Evolutionary conservation across 2,888 invertebrate genomes (phyloP).

Genomic region (Escarpia spicata): DNA sequence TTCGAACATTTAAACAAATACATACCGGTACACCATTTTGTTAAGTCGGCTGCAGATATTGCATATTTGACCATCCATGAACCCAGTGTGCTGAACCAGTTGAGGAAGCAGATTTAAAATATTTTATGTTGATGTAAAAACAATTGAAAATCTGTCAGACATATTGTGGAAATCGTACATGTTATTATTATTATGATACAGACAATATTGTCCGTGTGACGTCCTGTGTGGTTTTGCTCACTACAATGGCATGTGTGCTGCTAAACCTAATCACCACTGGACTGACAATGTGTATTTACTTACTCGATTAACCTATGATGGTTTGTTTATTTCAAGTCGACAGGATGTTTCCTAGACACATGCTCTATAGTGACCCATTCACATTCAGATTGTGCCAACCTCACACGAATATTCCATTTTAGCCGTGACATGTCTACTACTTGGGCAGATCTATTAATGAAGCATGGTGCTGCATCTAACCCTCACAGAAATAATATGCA

Average conservation of each 20-base stretch:
- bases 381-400: neutral
- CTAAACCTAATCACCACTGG: neutral
- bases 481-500: too few relatives aligned
- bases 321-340: conserved; percentile 23
- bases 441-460: too few relatives aligned
- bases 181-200: too few relatives aligned
- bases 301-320: neutral
- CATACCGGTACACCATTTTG: too few relatives aligned
- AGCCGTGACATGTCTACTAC: too few relatives aligned
- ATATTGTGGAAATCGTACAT: neutral
- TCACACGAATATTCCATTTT: too few relatives aligned
- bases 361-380: neutral
- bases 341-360: neutral
- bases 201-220: neutral
- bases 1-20: too few relatives aligned
- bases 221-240: neutral
- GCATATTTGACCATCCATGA: too few relatives aligned
- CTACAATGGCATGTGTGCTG: neutral
- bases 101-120: neutral
- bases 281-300: neutral
- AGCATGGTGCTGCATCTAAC: too few relatives aligned
- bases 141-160: neutral
- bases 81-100: neutral
- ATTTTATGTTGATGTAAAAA: neutral
- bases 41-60: too few relatives aligned